These are phyloP conservation scores for Caenorhabditis sp. DNA, from an alignment of 2,888 invertebrate species.

Conservation along the genomic window DNA sequence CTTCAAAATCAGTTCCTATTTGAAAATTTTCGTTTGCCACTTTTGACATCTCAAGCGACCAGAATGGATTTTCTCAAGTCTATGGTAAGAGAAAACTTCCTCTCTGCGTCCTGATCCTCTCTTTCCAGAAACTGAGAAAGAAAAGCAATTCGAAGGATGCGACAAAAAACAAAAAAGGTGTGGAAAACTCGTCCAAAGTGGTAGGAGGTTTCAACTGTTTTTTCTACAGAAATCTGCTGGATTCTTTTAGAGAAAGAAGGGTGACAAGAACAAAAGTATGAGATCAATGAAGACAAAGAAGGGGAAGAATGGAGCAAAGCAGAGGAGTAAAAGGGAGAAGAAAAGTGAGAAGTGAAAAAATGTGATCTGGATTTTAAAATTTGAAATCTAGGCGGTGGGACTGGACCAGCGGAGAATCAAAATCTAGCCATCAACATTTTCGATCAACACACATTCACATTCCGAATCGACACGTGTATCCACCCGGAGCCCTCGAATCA, in stretches of 20 bases:
- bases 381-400: too few species aligned
- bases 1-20: too few species aligned
- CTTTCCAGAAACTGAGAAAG: conserved; percentile 22
- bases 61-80: conserved; percentile 48
- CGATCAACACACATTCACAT: conserved; percentile 44
- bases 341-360: too few species aligned
- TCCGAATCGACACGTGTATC: conserved; percentile 26
- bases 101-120: not conserved
- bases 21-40: too few species aligned
- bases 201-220: not conserved
- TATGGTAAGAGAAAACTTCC: conserved; percentile 7
- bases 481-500: conserved; percentile 33
- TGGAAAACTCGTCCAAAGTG: conserved; percentile 3
- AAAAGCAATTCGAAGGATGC: conserved; percentile 32
- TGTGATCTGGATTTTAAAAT: too few species aligned
- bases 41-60: conserved; percentile 1
- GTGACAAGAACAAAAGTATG: conserved; percentile 29
- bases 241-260: conserved; percentile 27
- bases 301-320: not conserved
- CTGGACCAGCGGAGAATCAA: not conserved
- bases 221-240: too few species aligned
- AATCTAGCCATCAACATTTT: conserved; percentile 32
- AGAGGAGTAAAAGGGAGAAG: conserved; percentile 18
- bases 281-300: conserved; percentile 7
- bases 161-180: conserved; percentile 8